phyloP scores from a whole-genome alignment of 2,113 vertebrate genomes.

The Anser cygnoides region DNA sequence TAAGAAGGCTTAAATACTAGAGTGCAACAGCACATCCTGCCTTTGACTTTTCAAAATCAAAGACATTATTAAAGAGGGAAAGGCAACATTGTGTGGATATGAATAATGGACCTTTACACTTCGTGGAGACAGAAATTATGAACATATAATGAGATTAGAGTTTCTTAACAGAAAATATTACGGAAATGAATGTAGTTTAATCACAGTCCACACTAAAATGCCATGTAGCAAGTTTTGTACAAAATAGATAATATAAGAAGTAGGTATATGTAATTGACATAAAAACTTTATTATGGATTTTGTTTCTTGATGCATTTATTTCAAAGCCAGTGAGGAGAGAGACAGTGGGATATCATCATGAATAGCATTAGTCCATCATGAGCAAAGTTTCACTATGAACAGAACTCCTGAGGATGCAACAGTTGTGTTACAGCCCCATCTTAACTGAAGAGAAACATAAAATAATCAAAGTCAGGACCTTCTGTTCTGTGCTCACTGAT shows the following conservation, averaged over 20 bases:
- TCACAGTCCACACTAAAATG: neutral
- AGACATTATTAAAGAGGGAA: neutral
- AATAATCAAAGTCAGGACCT: neutral
- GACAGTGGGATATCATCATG: neutral
- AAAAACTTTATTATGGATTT: neutral
- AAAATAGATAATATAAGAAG: neutral
- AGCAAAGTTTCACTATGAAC: neutral
- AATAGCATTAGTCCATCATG: neutral
- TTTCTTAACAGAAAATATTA: neutral
- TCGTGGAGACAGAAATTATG: neutral
- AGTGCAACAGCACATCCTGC: neutral
- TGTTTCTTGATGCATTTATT: neutral
- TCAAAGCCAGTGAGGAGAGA: neutral
- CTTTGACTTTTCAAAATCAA: neutral
- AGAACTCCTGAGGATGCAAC: neutral
- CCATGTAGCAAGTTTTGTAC: neutral
- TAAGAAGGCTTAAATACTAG: neutral
- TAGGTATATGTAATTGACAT: neutral
- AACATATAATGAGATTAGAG: neutral
- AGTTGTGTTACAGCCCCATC: neutral
- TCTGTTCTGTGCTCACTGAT: neutral
- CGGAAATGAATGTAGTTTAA: neutral
- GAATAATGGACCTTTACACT: neutral
- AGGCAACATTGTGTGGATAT: neutral
- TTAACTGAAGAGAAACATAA: neutral